These are phyloP conservation scores for Pachyseris speciosa DNA, from an alignment of 64 coral and sea anemone genomes.

Conservation along the genomic window DNA sequence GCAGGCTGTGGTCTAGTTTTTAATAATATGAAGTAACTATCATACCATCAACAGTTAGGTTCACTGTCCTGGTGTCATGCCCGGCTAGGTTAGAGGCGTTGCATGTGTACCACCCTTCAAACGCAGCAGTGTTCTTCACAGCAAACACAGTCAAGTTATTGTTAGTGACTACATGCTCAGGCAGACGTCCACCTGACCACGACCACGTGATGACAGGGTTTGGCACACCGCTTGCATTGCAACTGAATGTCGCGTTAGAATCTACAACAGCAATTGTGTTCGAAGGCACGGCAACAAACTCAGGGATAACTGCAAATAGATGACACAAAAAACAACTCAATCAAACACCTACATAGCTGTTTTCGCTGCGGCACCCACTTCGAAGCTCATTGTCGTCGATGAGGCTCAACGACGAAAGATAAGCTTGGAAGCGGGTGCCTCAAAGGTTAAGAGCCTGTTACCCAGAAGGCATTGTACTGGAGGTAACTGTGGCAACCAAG, in stretches of 20 bases:
- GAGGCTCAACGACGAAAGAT: no score
- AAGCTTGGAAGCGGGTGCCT: no score
- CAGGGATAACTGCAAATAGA: not conserved
- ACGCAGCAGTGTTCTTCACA: not conserved
- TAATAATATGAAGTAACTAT: not conserved
- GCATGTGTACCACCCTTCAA: slow-evolving; percentile 22
- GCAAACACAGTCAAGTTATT: not conserved
- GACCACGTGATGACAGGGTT: not conserved
- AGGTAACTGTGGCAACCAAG: no score
- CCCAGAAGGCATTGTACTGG: no score
- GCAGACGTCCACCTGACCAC: not conserved
- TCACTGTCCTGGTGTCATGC: not conserved
- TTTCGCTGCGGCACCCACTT: no score
- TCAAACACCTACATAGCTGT: not conserved
- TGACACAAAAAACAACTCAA: not conserved
- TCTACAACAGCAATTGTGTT: not conserved
- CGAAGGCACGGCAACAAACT: not conserved
- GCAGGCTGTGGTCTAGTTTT: no score
- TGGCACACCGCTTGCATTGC: not conserved
- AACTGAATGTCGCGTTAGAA: not conserved
- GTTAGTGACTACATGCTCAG: not conserved
- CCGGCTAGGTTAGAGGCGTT: not conserved
- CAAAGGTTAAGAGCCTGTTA: no score
- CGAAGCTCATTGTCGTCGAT: no score
- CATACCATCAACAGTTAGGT: not conserved